A percentile compares a stretch with the other conserved stretches of the same genome.
Evolutionary conservation across 2,888 invertebrate genomes (phyloP).

Genomic region (Meiosimyza platycephala): DNA sequence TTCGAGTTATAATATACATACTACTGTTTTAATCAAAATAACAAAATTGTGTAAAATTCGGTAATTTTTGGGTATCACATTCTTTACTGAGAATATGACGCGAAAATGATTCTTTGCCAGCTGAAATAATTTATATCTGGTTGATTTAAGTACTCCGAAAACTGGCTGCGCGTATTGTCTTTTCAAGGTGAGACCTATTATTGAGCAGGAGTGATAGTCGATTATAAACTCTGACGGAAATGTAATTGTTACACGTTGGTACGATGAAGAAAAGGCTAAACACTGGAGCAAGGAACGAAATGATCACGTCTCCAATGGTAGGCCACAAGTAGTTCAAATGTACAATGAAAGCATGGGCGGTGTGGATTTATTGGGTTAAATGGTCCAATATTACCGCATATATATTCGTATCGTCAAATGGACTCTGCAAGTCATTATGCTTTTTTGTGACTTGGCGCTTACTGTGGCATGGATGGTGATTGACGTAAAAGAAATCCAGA

Average conservation of each 20-base stretch:
- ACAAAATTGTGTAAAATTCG: too few relatives aligned
- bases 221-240: neutral
- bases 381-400: conserved; percentile 50
- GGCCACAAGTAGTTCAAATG: conserved; percentile 47
- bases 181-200: neutral
- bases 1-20: too few relatives aligned
- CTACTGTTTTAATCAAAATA: too few relatives aligned
- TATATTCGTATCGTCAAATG: conserved; percentile 49
- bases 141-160: neutral
- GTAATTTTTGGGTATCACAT: too few relatives aligned
- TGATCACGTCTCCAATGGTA: conserved; percentile 43
- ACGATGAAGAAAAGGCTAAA: too few relatives aligned
- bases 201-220: neutral
- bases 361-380: conserved; percentile 51
- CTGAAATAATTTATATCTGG: neutral
- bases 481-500: conserved; percentile 23
- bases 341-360: conserved; percentile 54
- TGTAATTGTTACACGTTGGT: too few relatives aligned
- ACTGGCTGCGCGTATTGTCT: neutral
- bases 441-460: conserved; percentile 44
- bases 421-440: conserved; percentile 45
- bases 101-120: neutral
- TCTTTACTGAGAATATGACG: too few relatives aligned
- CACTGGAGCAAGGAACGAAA: conserved; percentile 48
- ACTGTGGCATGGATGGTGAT: conserved; percentile 41